A percentile compares a stretch with the other conserved stretches of the same genome.
Evolutionary conservation across 1,140 invertebrate species (phyloP).

Genomic region (Mercenaria mercenaria): DNA sequence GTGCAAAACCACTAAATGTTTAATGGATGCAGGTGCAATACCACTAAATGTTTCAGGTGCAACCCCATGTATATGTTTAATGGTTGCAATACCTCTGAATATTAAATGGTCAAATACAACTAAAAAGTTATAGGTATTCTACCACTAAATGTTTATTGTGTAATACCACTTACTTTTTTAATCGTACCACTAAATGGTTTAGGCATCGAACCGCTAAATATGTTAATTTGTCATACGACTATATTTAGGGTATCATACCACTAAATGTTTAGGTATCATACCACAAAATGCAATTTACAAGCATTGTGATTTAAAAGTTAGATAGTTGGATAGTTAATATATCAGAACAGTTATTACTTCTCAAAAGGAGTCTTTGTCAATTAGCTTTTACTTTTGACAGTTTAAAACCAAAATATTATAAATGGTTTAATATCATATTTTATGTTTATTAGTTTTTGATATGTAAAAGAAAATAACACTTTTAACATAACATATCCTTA

Average conservation of each 20-base stretch:
- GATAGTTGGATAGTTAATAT: not conserved
- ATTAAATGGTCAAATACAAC: not conserved
- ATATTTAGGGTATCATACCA: not conserved
- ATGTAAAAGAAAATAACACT: too few relatives aligned
- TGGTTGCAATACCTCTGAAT: not conserved
- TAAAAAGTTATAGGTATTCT: not conserved
- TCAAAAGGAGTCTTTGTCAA: not conserved
- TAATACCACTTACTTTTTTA: not conserved
- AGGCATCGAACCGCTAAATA: too few relatives aligned
- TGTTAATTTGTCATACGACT: not conserved
- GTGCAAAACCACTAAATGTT: not conserved
- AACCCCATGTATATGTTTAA: not conserved
- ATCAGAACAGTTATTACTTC: not conserved
- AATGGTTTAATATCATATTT: not conserved
- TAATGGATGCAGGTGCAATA: not conserved
- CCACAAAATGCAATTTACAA: not conserved
- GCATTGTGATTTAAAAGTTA: not conserved
- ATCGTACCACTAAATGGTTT: not conserved
- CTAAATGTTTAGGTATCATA: not conserved
- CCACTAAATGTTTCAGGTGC: not conserved
- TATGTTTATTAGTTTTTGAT: too few relatives aligned
- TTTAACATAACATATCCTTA: too few relatives aligned
- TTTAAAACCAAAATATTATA: slow-evolving; percentile 2
- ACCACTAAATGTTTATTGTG: not conserved
- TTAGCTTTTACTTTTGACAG: not conserved